Evolutionary conservation across 1,140 invertebrate genomes (phyloP), one percentile per base, ranked within the genome.

Genomic region (Gyrodactylus bullatarudis): DNA sequence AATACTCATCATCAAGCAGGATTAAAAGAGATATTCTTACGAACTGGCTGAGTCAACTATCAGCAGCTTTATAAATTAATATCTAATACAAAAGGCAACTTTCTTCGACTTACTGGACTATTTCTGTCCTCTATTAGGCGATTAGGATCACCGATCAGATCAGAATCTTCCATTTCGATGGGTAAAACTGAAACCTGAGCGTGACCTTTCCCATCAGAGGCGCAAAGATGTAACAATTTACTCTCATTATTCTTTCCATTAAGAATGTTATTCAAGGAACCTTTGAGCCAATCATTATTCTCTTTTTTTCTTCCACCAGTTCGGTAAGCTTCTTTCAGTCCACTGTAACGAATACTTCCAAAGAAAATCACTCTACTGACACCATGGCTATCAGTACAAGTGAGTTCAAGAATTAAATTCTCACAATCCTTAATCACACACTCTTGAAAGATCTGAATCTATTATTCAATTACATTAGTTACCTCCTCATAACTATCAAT

Each of bases 401-500:
- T 87, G 76, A 98, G 82, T 81, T 98, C 93, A 23, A 97, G 91
- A 82, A 91, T 96, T 26, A 98, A 89, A 87, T 95, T 92, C 82
- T 98, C 93, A 26, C 92, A 91, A 83, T 97, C 92, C 71, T 90
- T 84, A 26, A 97, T 90, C 79, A 94, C 82, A 79, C 85, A 92
- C 77, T 86, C 92, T 82, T 87, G 87, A 84, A 97, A 97, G 74
- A 87, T 86, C 87, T 88, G 78, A 26, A 78, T 54, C 20, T 73
- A 26, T 74, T 23, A 72, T 22, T 69, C 74, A 16, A 75, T 68
- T 72, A 68, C 23, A 72, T 72, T 72, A 74, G 27, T 79, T 78
- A 92, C 89, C 85, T 97, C 91, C 82, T 97, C 93, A 82, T 96
- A 98, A 83, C 96, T 94, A 81, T 98, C 94, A 70, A 98, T 89